phyloP scores from a whole-genome alignment of 2,888 invertebrate species.

The Syrista parreyssii region DNA sequence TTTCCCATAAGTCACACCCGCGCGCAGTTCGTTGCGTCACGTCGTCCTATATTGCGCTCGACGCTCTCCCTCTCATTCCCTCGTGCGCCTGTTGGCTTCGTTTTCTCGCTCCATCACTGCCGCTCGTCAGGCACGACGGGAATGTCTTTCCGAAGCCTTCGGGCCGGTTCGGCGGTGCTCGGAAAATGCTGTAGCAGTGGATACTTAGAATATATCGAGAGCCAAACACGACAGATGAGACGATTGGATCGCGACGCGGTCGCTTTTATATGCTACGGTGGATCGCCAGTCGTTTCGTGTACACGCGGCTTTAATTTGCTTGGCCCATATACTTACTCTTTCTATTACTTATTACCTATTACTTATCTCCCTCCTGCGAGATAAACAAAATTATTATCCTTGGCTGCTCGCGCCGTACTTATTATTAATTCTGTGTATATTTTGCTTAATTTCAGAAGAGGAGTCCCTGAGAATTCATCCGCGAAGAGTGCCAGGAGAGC shows the following conservation, averaged over 20 bases:
- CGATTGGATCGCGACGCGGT: not conserved
- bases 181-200: not conserved
- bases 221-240: not conserved
- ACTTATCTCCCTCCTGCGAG: too few species aligned
- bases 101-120: not conserved
- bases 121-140: not conserved
- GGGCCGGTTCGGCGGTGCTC: not conserved
- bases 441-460: constrained; percentile 61
- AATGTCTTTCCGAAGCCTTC: not conserved
- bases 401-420: too few species aligned
- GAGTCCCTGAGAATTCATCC: constrained; percentile 46
- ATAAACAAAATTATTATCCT: not conserved
- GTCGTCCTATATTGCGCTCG: too few species aligned
- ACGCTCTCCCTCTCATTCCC: not conserved
- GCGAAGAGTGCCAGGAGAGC: constrained; percentile 59
- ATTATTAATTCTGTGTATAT: constrained; percentile 14
- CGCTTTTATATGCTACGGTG: not conserved
- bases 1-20: too few species aligned
- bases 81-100: not conserved
- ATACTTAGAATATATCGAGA: not conserved
- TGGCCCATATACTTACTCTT: constrained; percentile 6
- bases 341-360: too few species aligned
- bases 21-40: too few species aligned
- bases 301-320: not conserved
- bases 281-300: not conserved